Evolutionary conservation across 2,888 invertebrate genomes (phyloP).

Genomic region (Lumbricus terrestris): DNA sequence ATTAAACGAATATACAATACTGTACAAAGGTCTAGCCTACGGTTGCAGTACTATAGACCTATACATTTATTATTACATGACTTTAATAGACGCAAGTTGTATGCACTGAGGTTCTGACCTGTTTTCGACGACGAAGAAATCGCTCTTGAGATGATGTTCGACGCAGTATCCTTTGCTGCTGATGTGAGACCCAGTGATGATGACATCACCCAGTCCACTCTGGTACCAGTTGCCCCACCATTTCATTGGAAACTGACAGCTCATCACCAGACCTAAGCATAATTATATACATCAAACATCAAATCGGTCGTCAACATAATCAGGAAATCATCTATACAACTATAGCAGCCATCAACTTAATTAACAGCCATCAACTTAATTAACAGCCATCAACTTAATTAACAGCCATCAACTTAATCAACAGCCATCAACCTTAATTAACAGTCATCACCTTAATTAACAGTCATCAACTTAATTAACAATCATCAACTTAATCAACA

Average conservation of each 20-base stretch:
- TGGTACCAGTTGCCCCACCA: constrained; percentile 24
- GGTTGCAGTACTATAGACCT: too few species aligned
- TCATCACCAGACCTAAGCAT: background rate
- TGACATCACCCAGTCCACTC: constrained; percentile 24
- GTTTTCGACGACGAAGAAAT: constrained; percentile 12
- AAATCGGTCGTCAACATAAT: background rate
- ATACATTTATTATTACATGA: background rate
- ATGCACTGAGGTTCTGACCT: background rate
- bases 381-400: too few species aligned
- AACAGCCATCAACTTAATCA: too few species aligned
- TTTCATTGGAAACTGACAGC: constrained; percentile 19
- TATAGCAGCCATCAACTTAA: too few species aligned
- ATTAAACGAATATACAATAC: too few species aligned
- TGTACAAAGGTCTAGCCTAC: too few species aligned
- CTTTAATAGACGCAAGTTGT: background rate
- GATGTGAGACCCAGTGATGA: constrained; percentile 17
- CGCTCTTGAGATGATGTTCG: constrained; percentile 3
- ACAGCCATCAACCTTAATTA: too few species aligned
- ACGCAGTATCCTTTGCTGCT: constrained; percentile 22
- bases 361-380: too few species aligned
- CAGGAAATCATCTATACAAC: too few species aligned
- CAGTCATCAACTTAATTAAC: too few species aligned
- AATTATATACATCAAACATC: background rate
- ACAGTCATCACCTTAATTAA: too few species aligned
- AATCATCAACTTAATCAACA: too few species aligned